Evolutionary conservation across 2,113 vertebrate genomes (phyloP).

Genomic region (Macquaria australasica): DNA sequence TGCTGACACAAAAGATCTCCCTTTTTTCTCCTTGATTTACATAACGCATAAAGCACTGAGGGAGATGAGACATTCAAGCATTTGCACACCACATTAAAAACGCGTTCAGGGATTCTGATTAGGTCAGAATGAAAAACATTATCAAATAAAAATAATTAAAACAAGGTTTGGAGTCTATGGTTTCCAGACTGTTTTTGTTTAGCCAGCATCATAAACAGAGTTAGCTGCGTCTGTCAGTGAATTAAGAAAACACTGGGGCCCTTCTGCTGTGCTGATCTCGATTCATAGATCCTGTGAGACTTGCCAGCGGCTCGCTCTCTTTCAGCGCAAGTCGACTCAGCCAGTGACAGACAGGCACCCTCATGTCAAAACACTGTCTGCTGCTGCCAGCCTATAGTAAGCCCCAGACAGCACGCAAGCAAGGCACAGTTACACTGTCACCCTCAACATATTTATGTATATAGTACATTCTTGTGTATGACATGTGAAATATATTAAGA

Average conservation of each 20-base stretch:
- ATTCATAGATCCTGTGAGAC: constrained; percentile 71
- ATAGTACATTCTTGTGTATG: constrained; percentile 23
- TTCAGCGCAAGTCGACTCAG: constrained; percentile 72
- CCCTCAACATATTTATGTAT: constrained; percentile 14
- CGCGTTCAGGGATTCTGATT: constrained; percentile 62
- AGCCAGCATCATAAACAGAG: constrained; percentile 70
- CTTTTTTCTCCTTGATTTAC: constrained; percentile 65
- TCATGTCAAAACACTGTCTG: constrained; percentile 78
- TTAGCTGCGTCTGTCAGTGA: constrained; percentile 73
- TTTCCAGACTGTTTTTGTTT: constrained; percentile 73
- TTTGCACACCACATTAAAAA: constrained; percentile 70
- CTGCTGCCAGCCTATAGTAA: constrained; percentile 53
- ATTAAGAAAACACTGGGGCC: constrained; percentile 71
- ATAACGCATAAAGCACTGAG: constrained; percentile 52
- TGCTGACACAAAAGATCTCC: constrained; percentile 70
- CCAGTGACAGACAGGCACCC: constrained; percentile 77
- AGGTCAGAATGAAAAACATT: constrained; percentile 68
- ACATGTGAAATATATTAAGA: constrained; percentile 52
- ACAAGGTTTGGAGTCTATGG: constrained; percentile 55
- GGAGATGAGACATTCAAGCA: constrained; percentile 59
- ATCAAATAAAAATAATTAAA: constrained; percentile 73
- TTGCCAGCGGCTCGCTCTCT: constrained; percentile 73
- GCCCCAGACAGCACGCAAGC: constrained; percentile 34
- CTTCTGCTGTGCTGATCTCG: constrained; percentile 68
- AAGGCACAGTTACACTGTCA: constrained; percentile 21